Conservation (phyloP, 2,888 invertebrate species). For the Chymomyza procnemis region DNA sequence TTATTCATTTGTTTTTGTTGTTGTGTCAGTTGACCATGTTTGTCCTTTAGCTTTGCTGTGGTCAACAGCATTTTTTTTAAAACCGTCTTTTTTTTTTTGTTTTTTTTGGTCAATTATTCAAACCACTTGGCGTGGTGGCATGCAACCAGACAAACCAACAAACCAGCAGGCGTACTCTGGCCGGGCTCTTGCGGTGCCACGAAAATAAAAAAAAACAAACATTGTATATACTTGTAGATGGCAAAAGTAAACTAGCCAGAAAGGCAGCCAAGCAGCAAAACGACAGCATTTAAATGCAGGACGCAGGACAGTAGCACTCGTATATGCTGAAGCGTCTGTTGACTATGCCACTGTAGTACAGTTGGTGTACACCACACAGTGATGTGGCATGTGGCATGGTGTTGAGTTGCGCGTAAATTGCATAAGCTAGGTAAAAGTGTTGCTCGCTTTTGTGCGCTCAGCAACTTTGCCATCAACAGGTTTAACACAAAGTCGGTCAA, state of each 20-base stretch:
- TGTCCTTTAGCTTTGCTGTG: slow-evolving; percentile 40
- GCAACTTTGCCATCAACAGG: slow-evolving; percentile 49
- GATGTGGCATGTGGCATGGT: slow-evolving; percentile 29
- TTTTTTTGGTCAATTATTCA: slow-evolving; percentile 67
- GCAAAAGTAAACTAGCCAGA: not conserved
- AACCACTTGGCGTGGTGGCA: slow-evolving; percentile 40
- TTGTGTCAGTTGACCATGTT: slow-evolving; percentile 1
- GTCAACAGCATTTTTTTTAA: slow-evolving; percentile 23
- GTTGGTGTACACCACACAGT: slow-evolving; percentile 20
- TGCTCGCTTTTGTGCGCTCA: slow-evolving; percentile 45
- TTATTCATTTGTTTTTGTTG: slow-evolving; percentile 47
- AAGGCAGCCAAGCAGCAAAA: slow-evolving; percentile 8
- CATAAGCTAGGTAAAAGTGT: slow-evolving; percentile 47
- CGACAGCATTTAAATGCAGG: slow-evolving; percentile 46
- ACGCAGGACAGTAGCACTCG: not conserved
- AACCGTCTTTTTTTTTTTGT: not conserved
- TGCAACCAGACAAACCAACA: not conserved
- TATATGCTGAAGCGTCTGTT: too few species aligned
- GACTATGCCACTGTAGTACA: slow-evolving; percentile 4
- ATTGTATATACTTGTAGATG: not conserved
- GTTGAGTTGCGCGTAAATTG: slow-evolving; percentile 46
- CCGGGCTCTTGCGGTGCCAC: slow-evolving; percentile 48
- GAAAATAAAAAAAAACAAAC: slow-evolving; percentile 5
- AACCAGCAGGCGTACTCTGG: slow-evolving; percentile 1
- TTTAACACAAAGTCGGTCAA: slow-evolving; percentile 7